These are phyloP conservation scores for Chamaetylas fuelleborni DNA, from an alignment of 2,113 vertebrate species.

Conservation along the genomic window DNA sequence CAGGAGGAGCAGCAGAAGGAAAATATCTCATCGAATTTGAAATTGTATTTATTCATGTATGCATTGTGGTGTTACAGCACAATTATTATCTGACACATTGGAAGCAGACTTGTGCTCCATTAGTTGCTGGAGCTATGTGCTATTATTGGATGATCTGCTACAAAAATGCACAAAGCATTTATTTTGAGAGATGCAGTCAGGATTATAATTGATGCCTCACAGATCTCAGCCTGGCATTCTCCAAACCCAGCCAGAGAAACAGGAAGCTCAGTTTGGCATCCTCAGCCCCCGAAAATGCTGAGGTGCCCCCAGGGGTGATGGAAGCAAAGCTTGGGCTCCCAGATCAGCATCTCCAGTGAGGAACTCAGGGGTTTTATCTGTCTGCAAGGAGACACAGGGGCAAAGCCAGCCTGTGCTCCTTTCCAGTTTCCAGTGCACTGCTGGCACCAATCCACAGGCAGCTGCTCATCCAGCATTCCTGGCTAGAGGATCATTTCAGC, in stretches of 20 bases:
- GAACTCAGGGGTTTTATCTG: not conserved
- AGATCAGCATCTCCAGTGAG: not conserved
- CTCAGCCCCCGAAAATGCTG: not conserved
- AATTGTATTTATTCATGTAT: conserved; percentile 66
- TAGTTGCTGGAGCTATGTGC: conserved; percentile 17
- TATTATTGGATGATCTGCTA: conserved; percentile 36
- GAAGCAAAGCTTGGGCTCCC: not conserved
- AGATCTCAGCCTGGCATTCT: not conserved
- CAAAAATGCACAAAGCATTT: conserved; percentile 11
- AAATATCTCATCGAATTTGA: conserved; percentile 61
- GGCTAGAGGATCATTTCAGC: conserved; percentile 57
- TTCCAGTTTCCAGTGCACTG: conserved; percentile 45
- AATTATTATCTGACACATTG: conserved; percentile 54
- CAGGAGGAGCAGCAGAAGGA: conserved; percentile 63
- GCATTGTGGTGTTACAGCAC: conserved; percentile 36
- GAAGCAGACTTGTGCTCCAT: conserved; percentile 19
- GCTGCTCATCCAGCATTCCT: conserved; percentile 62
- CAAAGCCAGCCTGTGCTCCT: conserved; percentile 8
- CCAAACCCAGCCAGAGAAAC: not conserved
- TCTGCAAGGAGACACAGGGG: conserved; percentile 1
- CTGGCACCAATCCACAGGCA: conserved; percentile 55
- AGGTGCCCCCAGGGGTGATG: not conserved
- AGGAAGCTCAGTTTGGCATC: not conserved
- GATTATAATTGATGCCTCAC: not conserved
- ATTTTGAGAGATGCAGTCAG: not conserved